A percentile compares a stretch with the other conserved stretches of the same genome.
phyloP scores from a whole-genome alignment of 2,888 invertebrate genomes.

The Argyresthia goedartella region DNA sequence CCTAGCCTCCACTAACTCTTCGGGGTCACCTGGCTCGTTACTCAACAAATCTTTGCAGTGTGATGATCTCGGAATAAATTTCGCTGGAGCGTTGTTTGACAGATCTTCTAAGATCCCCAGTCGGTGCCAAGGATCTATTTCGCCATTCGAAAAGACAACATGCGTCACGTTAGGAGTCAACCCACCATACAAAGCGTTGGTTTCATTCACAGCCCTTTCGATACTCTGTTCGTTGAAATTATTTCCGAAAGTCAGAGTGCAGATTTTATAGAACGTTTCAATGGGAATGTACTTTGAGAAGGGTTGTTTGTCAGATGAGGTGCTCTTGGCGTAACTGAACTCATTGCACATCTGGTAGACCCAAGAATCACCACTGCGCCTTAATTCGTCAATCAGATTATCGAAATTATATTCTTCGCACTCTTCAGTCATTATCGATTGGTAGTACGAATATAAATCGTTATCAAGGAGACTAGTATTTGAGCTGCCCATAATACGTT shows the following conservation, averaged over 20 bases:
- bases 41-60: conserved; percentile 47
- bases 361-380: conserved; percentile 56
- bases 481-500: conserved; percentile 16
- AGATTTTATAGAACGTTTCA: conserved; percentile 46
- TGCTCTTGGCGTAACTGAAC: conserved; percentile 80
- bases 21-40: conserved; percentile 27
- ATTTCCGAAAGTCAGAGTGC: conserved; percentile 47
- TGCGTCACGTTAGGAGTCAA: conserved; percentile 55
- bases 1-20: conserved; percentile 44
- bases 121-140: conserved; percentile 71
- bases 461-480: conserved; percentile 19
- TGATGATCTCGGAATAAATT: conserved; percentile 35
- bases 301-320: conserved; percentile 66
- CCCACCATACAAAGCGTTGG: conserved; percentile 64
- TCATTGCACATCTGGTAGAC: conserved; percentile 83
- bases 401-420: conserved; percentile 43
- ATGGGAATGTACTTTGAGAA: conserved; percentile 65
- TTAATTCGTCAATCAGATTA: conserved; percentile 27
- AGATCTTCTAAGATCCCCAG: conserved; percentile 60
- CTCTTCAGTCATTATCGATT: conserved; percentile 11
- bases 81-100: conserved; percentile 44
- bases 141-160: conserved; percentile 72
- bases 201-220: conserved; percentile 36
- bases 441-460: background rate
- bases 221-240: conserved; percentile 40